Conservation (phyloP, 2,888 invertebrate species). For the Drosophila koepferae region DNA sequence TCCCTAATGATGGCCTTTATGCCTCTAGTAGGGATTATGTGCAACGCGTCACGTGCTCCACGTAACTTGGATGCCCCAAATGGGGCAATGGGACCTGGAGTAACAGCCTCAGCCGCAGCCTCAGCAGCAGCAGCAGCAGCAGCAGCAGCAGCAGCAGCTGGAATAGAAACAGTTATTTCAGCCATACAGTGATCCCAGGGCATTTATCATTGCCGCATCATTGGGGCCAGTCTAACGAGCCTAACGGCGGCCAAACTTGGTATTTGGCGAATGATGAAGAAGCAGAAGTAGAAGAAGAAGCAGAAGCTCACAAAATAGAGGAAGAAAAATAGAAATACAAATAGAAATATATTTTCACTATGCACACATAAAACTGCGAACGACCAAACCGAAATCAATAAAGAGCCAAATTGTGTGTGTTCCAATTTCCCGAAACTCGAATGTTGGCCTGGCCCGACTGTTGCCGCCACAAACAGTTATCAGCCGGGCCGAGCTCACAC, state of each 20-base stretch:
- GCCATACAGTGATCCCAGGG: conserved; percentile 9
- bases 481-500: conserved; percentile 33
- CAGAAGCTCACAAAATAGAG: too few relatives aligned
- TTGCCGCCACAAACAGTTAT: conserved; percentile 47
- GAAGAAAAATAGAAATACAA: not conserved
- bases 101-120: not conserved
- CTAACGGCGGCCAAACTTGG: conserved; percentile 45
- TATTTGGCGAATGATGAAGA: conserved; percentile 25
- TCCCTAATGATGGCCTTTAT: not conserved
- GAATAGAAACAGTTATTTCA: conserved; percentile 27
- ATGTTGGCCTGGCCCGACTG: conserved; percentile 20
- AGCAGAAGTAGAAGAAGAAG: not conserved
- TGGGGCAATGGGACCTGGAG: conserved; percentile 15
- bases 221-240: conserved; percentile 57
- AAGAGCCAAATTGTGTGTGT: conserved; percentile 56
- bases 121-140: not conserved
- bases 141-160: not conserved
- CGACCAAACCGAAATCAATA: conserved; percentile 48
- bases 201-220: conserved; percentile 52
- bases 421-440: conserved; percentile 59
- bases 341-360: conserved; percentile 48
- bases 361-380: conserved; percentile 27
- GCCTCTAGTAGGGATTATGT: not conserved
- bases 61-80: conserved; percentile 11
- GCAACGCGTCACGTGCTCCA: conserved; percentile 11